Conservation (phyloP, 1,140 invertebrate species). For the Aphidius ervi region DNA sequence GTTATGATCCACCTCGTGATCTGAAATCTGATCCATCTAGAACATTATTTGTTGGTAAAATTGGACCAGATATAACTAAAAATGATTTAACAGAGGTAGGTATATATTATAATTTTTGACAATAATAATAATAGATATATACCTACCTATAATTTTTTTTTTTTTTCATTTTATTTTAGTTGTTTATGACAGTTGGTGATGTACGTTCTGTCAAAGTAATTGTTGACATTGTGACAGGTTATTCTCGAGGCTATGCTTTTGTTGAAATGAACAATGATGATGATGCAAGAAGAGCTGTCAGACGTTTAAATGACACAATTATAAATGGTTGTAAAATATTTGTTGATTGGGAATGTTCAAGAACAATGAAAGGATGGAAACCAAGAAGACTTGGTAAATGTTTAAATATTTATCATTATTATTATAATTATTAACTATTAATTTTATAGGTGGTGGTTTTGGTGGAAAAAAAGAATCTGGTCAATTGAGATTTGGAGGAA, state of each 20-base stretch:
- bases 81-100: constrained; percentile 42
- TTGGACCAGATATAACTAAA: constrained; percentile 68
- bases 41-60: constrained; percentile 76
- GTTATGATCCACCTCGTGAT: constrained; percentile 65
- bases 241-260: constrained; percentile 81
- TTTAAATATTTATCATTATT: constrained; percentile 12
- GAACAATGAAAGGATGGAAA: constrained; percentile 72
- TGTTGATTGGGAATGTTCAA: constrained; percentile 66
- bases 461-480: constrained; percentile 85
- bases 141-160: background rate
- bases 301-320: constrained; percentile 55
- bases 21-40: constrained; percentile 66
- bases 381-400: constrained; percentile 68
- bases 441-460: constrained; percentile 68
- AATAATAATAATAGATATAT: background rate
- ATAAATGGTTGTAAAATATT: constrained; percentile 62
- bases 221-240: constrained; percentile 76
- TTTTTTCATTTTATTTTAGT: constrained; percentile 40
- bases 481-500: constrained; percentile 81
- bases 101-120: background rate
- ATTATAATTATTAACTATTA: background rate
- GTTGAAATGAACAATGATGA: constrained; percentile 69
- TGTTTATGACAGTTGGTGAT: constrained; percentile 66
- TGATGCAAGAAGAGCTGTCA: constrained; percentile 60
- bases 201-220: constrained; percentile 68